phyloP scores from a whole-genome alignment of 1,140 invertebrate species.

The Brachionus sp. region DNA sequence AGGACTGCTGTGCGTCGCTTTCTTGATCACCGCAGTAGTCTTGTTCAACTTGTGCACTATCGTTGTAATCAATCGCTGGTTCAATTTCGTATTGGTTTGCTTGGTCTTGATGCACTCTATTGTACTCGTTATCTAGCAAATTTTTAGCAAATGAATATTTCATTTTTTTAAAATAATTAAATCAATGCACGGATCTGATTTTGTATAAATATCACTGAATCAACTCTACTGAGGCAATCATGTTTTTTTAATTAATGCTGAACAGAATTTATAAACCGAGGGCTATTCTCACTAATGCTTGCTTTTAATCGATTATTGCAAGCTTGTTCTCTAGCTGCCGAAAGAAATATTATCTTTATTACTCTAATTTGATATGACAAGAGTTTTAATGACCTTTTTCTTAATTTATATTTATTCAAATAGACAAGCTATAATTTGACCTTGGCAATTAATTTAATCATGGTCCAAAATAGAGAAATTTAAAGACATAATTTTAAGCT shows the following conservation, averaged over 20 bases:
- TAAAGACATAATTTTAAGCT: too few relatives aligned
- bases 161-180: neutral
- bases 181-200: neutral
- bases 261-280: neutral
- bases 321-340: neutral
- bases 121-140: neutral
- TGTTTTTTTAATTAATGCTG: constrained; percentile 31
- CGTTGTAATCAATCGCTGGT: neutral
- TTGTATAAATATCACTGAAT: neutral
- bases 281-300: neutral
- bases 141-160: neutral
- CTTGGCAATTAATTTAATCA: neutral
- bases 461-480: neutral
- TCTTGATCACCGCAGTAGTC: constrained; percentile 19
- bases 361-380: neutral
- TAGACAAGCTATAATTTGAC: neutral
- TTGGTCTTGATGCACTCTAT: neutral
- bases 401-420: neutral
- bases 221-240: neutral
- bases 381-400: neutral
- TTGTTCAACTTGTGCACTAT: constrained; percentile 16
- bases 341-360: neutral
- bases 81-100: constrained; percentile 1
- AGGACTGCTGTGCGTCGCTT: neutral
- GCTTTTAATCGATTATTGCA: neutral